Evolutionary conservation across 2,797 vertebrate species (phyloP).

Genomic region (Bradypus variegatus): DNA sequence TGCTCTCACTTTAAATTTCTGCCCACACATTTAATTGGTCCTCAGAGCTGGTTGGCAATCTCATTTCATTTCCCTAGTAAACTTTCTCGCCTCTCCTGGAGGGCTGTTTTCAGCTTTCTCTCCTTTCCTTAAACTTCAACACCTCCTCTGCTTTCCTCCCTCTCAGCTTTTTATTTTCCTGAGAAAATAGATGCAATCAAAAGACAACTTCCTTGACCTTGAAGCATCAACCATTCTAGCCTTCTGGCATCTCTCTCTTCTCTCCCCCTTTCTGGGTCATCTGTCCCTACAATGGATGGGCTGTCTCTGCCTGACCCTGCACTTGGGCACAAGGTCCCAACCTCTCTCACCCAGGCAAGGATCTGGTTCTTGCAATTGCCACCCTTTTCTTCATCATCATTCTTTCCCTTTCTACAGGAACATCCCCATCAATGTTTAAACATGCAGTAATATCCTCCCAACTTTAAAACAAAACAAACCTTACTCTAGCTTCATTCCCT

Average conservation of each 20-base stretch:
- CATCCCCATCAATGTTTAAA: neutral
- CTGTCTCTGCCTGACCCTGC: no score
- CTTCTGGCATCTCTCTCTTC: no score
- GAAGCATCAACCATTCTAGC: neutral
- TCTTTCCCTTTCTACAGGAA: neutral
- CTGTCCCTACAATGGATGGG: neutral
- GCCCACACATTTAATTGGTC: neutral
- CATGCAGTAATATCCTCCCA: neutral
- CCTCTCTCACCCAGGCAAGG: neutral
- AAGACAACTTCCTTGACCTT: neutral
- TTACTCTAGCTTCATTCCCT: neutral
- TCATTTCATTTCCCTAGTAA: neutral
- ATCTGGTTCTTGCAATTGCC: neutral
- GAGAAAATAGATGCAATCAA: neutral
- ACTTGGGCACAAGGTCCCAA: accelerated
- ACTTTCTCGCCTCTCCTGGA: neutral
- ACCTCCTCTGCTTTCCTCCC: neutral
- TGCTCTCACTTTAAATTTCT: neutral
- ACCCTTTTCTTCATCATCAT: neutral
- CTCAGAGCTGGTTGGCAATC: neutral
- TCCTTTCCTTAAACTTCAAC: neutral
- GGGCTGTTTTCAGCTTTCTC: neutral
- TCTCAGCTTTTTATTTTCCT: neutral
- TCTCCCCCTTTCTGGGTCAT: no score
- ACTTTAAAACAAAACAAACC: neutral